Conservation (phyloP, 2,113 vertebrate species). For the Apeltes quadracus region DNA sequence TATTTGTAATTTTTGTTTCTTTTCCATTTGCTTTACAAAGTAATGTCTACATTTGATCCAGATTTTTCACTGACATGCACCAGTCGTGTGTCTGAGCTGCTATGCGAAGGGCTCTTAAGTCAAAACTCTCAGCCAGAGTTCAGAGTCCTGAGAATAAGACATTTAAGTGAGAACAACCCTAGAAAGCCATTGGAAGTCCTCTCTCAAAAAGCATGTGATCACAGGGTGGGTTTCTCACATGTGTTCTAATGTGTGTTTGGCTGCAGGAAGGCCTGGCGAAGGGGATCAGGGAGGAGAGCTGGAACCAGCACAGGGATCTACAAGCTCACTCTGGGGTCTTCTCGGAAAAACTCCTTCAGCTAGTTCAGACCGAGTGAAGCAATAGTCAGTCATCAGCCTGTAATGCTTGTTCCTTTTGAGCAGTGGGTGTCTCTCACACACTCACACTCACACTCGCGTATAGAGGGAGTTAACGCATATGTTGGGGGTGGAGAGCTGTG, state of each 20-base stretch:
- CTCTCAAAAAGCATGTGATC: not conserved
- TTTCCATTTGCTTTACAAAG: not conserved
- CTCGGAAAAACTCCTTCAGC: constrained; percentile 60
- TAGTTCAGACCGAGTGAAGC: constrained; percentile 60
- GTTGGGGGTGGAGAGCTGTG: constrained; percentile 44
- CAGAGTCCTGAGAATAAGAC: not conserved
- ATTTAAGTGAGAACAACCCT: not conserved
- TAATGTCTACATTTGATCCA: not conserved
- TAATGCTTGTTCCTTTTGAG: constrained; percentile 7
- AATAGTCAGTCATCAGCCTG: constrained; percentile 12
- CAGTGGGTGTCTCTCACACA: constrained; percentile 21
- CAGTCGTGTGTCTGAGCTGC: not conserved
- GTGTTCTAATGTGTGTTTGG: constrained; percentile 23
- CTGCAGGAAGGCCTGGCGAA: constrained; percentile 70
- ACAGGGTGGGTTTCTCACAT: constrained; percentile 1
- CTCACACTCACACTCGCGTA: constrained; percentile 14
- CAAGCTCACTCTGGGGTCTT: constrained; percentile 64
- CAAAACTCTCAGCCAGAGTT: not conserved
- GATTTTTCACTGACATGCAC: not conserved
- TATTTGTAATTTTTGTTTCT: no score
- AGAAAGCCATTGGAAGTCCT: not conserved
- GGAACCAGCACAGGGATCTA: constrained; percentile 71
- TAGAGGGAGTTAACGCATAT: constrained; percentile 47
- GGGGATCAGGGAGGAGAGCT: constrained; percentile 76
- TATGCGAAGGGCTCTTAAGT: not conserved